Evolutionary conservation across 2,113 vertebrate species (phyloP), one percentile per base, ranked within the genome.

Genomic region (Chloebia gouldiae): DNA sequence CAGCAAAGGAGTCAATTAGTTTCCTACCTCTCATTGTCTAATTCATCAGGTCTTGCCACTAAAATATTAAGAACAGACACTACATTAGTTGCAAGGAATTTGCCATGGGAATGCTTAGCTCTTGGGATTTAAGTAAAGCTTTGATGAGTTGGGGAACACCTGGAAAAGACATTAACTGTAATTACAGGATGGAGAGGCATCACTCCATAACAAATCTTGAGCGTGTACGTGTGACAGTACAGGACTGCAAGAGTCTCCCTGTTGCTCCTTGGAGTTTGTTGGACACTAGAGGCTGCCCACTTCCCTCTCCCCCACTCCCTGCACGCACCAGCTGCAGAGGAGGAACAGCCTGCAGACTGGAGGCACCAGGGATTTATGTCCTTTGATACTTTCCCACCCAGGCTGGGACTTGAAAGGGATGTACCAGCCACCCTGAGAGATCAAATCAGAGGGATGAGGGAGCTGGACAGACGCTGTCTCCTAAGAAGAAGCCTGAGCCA

Each of bases 11-110:
- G 86, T 91, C 81, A 85, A 96, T 96, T 88, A 95, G 95, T 95
- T 95, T 95, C 98, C 96, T 98, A 99, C 99, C 99, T 99, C 96
- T 99, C 99, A 95, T 97, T 98, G 97, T 99, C 99, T 95, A 98
- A 96, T 76, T 99, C 99, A 20, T 98, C 98, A 92, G 96, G 68
- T 98, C 97, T 97, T 47, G 98, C 92, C 97, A 97, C 98, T 98
- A 97, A 96, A 98, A 98, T 40, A 97, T 95, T 97, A 97, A 98
- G 97, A 97, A 97, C 96, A 98, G 96, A 97, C 97, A 86, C 87
- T 96, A 88, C 69, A 96, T 98, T 98, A 98, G 97, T 95, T 82
- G 96, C 91, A 76, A 96, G 95, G 93, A 97, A 97, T 97, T 88
- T 72, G 90, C 97, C 77, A 80, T 20, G 71, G 94, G 93, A 96